A percentile compares a stretch with the other conserved stretches of the same genome.
Evolutionary conservation across 1,140 invertebrate genomes (phyloP).

Genomic region (Listronotus oregonensis): DNA sequence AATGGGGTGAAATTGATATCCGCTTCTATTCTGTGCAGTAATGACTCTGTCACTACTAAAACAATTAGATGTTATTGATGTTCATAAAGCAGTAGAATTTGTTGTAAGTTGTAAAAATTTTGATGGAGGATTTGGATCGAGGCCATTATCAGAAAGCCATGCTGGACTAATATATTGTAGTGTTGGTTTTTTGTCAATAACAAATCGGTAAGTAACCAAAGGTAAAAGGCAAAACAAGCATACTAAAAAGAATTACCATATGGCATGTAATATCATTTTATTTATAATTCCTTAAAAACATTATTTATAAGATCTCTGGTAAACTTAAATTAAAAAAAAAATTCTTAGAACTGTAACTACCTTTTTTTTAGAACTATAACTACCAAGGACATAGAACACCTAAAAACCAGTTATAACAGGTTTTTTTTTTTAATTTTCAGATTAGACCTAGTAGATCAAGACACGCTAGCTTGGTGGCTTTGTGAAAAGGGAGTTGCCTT

Average conservation of each 20-base stretch:
- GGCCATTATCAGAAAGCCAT: slow-evolving; percentile 96
- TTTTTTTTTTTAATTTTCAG: slow-evolving; percentile 30
- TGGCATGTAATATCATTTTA: too few relatives aligned
- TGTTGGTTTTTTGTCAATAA: slow-evolving; percentile 89
- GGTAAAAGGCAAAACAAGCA: too few relatives aligned
- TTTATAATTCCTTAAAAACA: too few relatives aligned
- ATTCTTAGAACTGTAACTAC: too few relatives aligned
- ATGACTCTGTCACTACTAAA: slow-evolving; percentile 81
- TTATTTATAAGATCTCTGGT: too few relatives aligned
- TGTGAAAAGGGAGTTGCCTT: slow-evolving; percentile 94
- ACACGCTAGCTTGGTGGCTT: slow-evolving; percentile 96
- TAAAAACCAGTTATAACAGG: too few relatives aligned
- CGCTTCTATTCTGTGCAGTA: slow-evolving; percentile 96
- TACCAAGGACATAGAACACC: too few relatives aligned
- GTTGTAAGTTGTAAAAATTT: slow-evolving; percentile 96
- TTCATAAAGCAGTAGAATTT: slow-evolving; percentile 89
- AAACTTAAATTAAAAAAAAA: too few relatives aligned
- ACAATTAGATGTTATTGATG: slow-evolving; percentile 79
- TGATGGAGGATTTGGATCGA: slow-evolving; percentile 97
- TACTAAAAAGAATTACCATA: too few relatives aligned
- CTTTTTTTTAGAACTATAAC: too few relatives aligned
- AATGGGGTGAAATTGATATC: slow-evolving; percentile 98
- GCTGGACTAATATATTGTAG: slow-evolving; percentile 96
- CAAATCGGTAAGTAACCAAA: slow-evolving; percentile 57
- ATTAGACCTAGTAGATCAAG: slow-evolving; percentile 85